Evolutionary conservation across 2,888 invertebrate species (phyloP), one percentile per base, ranked within the genome.

Genomic region (Orthonychiurus folsomi): DNA sequence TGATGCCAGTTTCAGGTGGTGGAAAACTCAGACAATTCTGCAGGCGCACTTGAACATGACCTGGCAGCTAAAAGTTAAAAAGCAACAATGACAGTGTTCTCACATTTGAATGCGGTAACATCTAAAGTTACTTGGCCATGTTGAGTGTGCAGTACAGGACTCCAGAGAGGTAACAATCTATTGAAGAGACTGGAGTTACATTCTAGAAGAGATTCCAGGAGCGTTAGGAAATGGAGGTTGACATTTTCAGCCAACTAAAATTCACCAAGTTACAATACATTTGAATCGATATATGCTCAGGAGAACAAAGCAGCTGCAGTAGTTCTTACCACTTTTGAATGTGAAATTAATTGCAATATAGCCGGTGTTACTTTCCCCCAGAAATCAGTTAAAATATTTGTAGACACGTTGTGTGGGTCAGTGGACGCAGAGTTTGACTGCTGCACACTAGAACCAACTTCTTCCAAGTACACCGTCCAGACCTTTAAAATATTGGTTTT

Each of bases 321-420:
- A 37, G n/a, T 26, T 79, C 85, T 82, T 74, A 93, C 90, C 78
- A 90, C 85, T 83, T 91, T 95, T 15, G 94, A 89, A 75, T 90
- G 88, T 15, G 89, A 87, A 48, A 97, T 86, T 63, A 99, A 81
- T 76, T 96, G 93, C 66, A 99, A 81, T 63, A 99, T 87, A 66
- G 89, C 91, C 0, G 97, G 97, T 50, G 97, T 96, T 3, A 99
- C 89, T 78, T 96, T 91, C 59, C 92, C 91, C 99, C 99, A 99
- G 82, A 99, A 99, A 80, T 97, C 96, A 73, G 95, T 86, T 61
- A 97, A 82, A 69, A 93, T 89, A 69, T 86, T 87, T 79, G 87
- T 83, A 1, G 88, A 86, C 18, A 85, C 80, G 74, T 86, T 82
- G 74, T 87, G 86, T 18, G 85, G 82, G 75, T 90, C 90, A 69